Conservation (phyloP, 2,797 vertebrate species). For the Artibeus lituratus region DNA sequence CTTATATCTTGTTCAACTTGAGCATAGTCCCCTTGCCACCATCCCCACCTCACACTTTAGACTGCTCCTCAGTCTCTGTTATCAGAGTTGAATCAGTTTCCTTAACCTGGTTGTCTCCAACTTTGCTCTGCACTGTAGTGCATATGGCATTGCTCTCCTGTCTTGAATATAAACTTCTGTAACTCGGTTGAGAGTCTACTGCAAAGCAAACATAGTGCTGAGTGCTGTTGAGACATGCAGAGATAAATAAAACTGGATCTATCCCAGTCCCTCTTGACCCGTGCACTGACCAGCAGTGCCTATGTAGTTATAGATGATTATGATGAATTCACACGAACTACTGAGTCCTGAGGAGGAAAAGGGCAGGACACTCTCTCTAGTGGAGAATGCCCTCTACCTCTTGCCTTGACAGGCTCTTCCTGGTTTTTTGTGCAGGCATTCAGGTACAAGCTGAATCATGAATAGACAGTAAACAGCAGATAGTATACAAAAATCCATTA, state of each 20-base stretch:
- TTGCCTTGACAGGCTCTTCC: too few relatives aligned
- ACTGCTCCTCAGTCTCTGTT: background rate
- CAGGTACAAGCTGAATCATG: too few relatives aligned
- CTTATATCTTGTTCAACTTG: background rate
- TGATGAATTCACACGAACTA: too few relatives aligned
- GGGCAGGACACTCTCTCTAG: too few relatives aligned
- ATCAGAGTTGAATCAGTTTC: background rate
- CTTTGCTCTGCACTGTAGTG: background rate
- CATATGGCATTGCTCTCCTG: background rate
- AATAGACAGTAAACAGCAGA: too few relatives aligned
- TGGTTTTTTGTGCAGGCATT: too few relatives aligned
- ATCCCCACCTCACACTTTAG: background rate
- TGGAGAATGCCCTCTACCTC: too few relatives aligned
- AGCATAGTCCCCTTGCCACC: background rate
- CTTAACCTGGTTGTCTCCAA: background rate
- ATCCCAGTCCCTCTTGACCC: too few relatives aligned
- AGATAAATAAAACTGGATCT: background rate
- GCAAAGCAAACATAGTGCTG: background rate
- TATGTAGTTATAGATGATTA: too few relatives aligned
- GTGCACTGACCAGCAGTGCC: too few relatives aligned
- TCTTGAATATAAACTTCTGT: background rate
- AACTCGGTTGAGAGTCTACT: background rate
- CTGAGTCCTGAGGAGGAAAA: too few relatives aligned
- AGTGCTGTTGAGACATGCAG: background rate
- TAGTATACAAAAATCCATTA: too few relatives aligned